phyloP scores from a whole-genome alignment of 2,888 invertebrate genomes.

The Caenorhabditis sp. region DNA sequence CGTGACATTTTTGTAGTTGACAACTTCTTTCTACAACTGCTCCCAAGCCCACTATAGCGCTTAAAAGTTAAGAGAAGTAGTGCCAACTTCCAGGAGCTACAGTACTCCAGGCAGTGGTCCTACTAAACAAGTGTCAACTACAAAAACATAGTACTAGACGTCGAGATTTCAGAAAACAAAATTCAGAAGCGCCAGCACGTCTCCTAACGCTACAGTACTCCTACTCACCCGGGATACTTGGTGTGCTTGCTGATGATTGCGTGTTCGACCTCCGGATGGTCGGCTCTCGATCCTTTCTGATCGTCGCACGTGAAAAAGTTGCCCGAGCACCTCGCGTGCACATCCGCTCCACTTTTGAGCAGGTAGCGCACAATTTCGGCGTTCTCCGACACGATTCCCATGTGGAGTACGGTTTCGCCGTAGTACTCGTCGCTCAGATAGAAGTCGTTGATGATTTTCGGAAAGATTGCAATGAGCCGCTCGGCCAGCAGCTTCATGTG shows the following conservation, averaged over 20 bases:
- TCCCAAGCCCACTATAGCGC: no score
- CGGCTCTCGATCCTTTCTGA: constrained; percentile 86
- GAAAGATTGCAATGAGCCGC: constrained; percentile 91
- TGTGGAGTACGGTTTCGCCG: constrained; percentile 84
- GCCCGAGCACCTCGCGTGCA: constrained; percentile 85
- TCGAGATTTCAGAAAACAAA: no score
- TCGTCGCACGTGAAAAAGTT: constrained; percentile 98
- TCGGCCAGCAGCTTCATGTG: constrained; percentile 86
- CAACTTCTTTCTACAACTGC: no score
- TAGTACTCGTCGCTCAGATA: constrained; percentile 77
- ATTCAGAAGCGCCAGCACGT: no score
- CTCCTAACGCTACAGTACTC: background rate
- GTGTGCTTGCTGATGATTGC: constrained; percentile 88
- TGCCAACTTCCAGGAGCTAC: no score
- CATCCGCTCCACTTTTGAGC: constrained; percentile 87
- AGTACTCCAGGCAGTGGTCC: no score
- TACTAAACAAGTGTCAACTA: no score
- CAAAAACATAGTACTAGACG: no score
- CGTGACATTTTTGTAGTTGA: no score
- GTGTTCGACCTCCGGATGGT: constrained; percentile 91
- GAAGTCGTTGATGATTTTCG: constrained; percentile 87
- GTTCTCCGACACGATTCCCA: constrained; percentile 98
- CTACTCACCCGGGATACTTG: constrained; percentile 87
- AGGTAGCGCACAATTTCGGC: constrained; percentile 97
- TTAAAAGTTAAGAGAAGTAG: no score